phyloP scores from a whole-genome alignment of 2,113 vertebrate species.

The Mus spicilegus region DNA sequence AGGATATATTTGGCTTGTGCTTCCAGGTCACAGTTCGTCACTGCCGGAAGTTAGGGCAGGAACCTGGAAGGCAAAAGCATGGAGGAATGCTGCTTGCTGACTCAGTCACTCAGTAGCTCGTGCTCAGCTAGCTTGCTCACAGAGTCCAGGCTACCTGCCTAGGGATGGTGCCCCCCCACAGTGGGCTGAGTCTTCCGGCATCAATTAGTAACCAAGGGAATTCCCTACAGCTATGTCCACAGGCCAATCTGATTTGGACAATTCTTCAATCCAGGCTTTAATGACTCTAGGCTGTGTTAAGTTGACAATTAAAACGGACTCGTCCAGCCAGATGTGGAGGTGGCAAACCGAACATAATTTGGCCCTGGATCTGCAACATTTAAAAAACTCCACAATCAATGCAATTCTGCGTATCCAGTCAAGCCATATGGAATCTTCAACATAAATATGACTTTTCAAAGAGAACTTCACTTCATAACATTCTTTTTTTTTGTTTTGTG shows the following conservation, averaged over 20 bases:
- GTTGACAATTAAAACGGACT: not conserved
- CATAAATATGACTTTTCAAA: not conserved
- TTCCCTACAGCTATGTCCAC: too few relatives aligned
- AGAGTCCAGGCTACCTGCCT: not conserved
- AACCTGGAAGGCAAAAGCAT: not conserved
- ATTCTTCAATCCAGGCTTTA: not conserved
- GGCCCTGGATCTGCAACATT: not conserved
- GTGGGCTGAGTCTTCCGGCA: not conserved
- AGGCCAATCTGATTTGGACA: not conserved
- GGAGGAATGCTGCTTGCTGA: not conserved
- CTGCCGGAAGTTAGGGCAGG: not conserved
- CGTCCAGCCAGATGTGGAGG: not conserved
- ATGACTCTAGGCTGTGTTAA: not conserved
- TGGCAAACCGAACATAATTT: too few relatives aligned
- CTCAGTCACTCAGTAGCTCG: not conserved
- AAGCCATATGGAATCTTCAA: not conserved
- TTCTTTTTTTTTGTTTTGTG: too few relatives aligned
- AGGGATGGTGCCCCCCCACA: not conserved
- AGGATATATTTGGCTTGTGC: too few relatives aligned
- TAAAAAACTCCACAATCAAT: too few relatives aligned
- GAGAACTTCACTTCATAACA: not conserved
- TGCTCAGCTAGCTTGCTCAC: too few relatives aligned
- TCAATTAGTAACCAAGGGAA: not conserved
- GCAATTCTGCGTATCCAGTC: not conserved
- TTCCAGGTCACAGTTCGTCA: not conserved